Evolutionary conservation across 2,888 invertebrate genomes (phyloP).

Genomic region (Sthenelais limicola): DNA sequence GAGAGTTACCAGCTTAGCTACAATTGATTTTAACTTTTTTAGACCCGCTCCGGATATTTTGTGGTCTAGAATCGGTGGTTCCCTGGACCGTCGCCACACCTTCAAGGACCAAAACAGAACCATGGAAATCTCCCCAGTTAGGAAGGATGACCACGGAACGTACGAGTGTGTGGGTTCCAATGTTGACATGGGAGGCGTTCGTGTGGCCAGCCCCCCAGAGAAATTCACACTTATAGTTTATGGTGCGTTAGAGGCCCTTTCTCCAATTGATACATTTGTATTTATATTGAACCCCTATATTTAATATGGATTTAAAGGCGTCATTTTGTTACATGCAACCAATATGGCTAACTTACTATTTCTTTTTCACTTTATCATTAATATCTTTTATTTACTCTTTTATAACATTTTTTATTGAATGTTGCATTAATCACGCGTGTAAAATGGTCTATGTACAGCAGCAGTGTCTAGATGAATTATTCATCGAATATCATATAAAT

Average conservation of each 20-base stretch:
- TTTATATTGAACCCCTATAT: no score
- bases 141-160: conserved; percentile 2
- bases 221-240: conserved; percentile 39
- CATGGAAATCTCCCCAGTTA: conserved; percentile 6
- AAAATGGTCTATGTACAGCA: no score
- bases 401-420: no score
- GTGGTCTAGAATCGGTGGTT: neutral
- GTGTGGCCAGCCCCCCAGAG: neutral
- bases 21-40: no score
- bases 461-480: no score
- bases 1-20: no score
- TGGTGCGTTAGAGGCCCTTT: conserved; percentile 10
- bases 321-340: neutral
- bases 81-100: neutral
- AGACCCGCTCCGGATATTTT: conserved; percentile 27
- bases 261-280: neutral
- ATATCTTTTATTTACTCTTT: neutral
- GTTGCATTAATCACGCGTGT: no score
- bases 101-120: conserved; percentile 30
- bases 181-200: neutral
- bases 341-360: neutral
- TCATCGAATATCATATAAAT: no score
- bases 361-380: neutral
- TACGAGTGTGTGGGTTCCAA: conserved; percentile 25
- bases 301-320: neutral